Percentiles rank a stretch among this genome's conserved stretches.
These are phyloP conservation scores for Zoanthus solanderi DNA, from an alignment of 92 coral and sea anemone species.

Conservation along the genomic window DNA sequence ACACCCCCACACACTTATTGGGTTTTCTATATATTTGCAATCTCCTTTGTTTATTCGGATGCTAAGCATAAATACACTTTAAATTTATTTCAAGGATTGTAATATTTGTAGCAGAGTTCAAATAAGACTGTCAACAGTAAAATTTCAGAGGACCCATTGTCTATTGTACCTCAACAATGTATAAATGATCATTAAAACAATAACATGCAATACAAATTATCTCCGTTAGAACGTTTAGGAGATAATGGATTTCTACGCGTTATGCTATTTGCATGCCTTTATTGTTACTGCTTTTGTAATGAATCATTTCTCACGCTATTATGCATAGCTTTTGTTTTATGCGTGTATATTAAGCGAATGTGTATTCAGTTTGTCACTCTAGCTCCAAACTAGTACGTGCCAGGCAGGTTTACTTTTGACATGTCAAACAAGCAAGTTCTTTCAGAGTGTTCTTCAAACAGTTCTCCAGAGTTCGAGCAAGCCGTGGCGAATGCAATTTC, in stretches of 20 bases:
- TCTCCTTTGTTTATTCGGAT: background rate
- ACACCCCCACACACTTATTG: background rate
- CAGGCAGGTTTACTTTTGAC: slow-evolving; percentile 20
- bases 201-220: background rate
- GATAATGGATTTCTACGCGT: slow-evolving; percentile 22
- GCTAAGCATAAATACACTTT: background rate
- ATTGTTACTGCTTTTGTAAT: background rate
- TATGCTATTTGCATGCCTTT: background rate
- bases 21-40: background rate
- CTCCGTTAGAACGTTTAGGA: slow-evolving; percentile 23
- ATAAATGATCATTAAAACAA: background rate
- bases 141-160: background rate
- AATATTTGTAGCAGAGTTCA: background rate
- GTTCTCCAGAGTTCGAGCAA: background rate
- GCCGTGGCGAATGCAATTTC: slow-evolving; percentile 1
- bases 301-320: background rate
- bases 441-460: background rate
- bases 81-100: background rate
- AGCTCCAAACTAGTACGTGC: slow-evolving; percentile 23
- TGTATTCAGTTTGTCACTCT: slow-evolving; percentile 12
- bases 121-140: background rate
- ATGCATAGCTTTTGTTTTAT: background rate
- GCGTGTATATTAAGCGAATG: too few relatives aligned
- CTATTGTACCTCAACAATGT: slow-evolving; percentile 3
- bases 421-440: slow-evolving; percentile 17